Percentiles rank a stretch among this genome's conserved stretches.
These are phyloP conservation scores for Charanyca ferruginea DNA, from an alignment of 2,888 invertebrate genomes.

Conservation along the genomic window DNA sequence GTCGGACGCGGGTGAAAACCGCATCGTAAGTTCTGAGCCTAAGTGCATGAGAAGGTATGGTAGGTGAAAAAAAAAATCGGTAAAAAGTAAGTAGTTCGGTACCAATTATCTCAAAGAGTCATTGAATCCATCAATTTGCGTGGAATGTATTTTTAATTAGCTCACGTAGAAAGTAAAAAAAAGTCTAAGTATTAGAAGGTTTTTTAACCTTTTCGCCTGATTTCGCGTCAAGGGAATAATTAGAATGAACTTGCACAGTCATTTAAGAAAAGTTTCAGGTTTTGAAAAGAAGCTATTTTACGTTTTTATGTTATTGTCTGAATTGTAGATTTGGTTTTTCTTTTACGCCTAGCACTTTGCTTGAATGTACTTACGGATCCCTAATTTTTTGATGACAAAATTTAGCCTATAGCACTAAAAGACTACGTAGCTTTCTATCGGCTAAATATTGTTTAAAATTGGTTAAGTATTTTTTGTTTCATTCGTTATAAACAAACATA, in stretches of 20 bases:
- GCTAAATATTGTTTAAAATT: too few relatives aligned
- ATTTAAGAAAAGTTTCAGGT: background rate
- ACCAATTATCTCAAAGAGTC: conserved; percentile 15
- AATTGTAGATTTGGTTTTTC: too few relatives aligned
- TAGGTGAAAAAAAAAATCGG: background rate
- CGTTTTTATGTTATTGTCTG: background rate
- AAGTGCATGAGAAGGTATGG: background rate
- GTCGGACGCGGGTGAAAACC: too few relatives aligned
- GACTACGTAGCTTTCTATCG: too few relatives aligned
- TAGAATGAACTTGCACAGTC: background rate
- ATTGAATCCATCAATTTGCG: conserved; percentile 31
- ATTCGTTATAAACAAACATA: too few relatives aligned
- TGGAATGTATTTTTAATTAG: conserved; percentile 19
- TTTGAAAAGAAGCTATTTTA: conserved; percentile 4
- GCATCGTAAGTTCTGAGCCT: too few relatives aligned
- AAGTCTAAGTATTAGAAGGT: conserved; percentile 9
- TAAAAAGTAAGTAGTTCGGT: background rate
- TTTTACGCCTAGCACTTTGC: too few relatives aligned
- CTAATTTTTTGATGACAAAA: too few relatives aligned
- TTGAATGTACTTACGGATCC: too few relatives aligned
- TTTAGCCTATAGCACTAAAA: too few relatives aligned
- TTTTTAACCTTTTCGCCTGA: conserved; percentile 15
- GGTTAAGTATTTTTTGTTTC: too few relatives aligned
- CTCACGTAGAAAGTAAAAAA: conserved; percentile 9
- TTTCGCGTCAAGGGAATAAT: conserved; percentile 13